Evolutionary conservation across 2,797 vertebrate species (phyloP).

Genomic region (Dermochelys coriacea): DNA sequence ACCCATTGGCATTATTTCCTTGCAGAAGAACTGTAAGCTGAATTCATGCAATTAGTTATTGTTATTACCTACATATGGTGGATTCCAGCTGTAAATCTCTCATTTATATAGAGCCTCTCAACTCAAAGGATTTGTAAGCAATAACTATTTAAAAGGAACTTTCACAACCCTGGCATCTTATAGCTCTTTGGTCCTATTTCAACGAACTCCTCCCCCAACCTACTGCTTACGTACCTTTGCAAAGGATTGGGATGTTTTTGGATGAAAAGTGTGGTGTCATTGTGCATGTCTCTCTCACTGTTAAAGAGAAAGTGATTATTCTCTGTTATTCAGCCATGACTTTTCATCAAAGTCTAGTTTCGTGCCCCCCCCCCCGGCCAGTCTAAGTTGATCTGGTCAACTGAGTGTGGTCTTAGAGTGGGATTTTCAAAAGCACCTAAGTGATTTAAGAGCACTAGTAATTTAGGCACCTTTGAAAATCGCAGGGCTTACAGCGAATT

Average conservation of each 20-base stretch:
- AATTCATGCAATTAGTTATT: background rate
- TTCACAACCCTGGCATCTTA: background rate
- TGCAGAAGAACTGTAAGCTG: background rate
- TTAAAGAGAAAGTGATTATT: background rate
- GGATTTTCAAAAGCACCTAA: background rate
- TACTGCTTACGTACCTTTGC: background rate
- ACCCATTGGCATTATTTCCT: background rate
- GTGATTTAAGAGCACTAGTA: background rate
- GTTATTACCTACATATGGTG: background rate
- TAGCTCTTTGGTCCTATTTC: background rate
- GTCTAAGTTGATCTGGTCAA: accelerated
- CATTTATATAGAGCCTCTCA: background rate
- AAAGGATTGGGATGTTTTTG: background rate
- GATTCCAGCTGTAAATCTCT: background rate
- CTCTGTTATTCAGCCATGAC: background rate
- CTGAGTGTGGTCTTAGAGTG: background rate
- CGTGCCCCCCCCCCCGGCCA: background rate
- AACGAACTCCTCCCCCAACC: background rate
- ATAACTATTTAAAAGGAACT: background rate
- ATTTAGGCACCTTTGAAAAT: background rate
- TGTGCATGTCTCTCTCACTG: background rate
- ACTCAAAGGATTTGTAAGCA: background rate
- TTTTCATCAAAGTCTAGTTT: background rate
- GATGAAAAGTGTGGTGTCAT: background rate
- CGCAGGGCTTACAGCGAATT: background rate